phyloP scores from a whole-genome alignment of 2,888 invertebrate species.

The Chironomus tentans region DNA sequence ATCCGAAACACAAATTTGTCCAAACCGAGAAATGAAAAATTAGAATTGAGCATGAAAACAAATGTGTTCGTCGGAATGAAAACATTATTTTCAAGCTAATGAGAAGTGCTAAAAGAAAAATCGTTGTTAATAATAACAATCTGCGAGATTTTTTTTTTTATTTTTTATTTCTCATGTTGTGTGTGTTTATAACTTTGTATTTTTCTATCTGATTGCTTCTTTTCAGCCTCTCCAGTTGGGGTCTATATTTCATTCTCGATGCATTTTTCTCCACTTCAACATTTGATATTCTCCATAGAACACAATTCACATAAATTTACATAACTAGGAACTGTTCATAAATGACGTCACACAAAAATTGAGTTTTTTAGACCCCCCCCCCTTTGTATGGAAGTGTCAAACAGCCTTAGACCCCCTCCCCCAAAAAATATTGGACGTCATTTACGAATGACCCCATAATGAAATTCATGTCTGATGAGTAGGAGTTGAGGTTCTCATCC shows the following conservation, averaged over 20 bases:
- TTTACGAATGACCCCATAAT: too few species aligned
- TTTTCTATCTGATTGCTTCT: neutral
- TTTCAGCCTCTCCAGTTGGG: neutral
- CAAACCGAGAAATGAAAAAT: neutral
- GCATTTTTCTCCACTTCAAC: neutral
- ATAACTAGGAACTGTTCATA: too few species aligned
- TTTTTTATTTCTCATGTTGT: neutral
- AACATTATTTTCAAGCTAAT: conserved; percentile 2
- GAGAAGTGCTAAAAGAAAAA: neutral
- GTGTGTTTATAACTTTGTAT: neutral
- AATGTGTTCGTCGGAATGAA: neutral
- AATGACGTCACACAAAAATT: too few species aligned
- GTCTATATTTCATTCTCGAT: neutral
- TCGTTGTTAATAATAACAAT: neutral
- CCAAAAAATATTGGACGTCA: too few species aligned
- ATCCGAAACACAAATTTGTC: neutral
- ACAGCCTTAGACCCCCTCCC: too few species aligned
- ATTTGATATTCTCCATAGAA: too few species aligned
- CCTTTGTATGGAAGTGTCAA: too few species aligned
- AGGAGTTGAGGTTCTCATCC: too few species aligned
- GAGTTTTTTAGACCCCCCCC: too few species aligned
- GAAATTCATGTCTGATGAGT: too few species aligned
- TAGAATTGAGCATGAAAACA: neutral
- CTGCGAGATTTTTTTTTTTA: neutral
- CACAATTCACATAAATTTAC: too few species aligned